Conservation (phyloP, 1,140 invertebrate species). For the Ceratina australensis region DNA sequence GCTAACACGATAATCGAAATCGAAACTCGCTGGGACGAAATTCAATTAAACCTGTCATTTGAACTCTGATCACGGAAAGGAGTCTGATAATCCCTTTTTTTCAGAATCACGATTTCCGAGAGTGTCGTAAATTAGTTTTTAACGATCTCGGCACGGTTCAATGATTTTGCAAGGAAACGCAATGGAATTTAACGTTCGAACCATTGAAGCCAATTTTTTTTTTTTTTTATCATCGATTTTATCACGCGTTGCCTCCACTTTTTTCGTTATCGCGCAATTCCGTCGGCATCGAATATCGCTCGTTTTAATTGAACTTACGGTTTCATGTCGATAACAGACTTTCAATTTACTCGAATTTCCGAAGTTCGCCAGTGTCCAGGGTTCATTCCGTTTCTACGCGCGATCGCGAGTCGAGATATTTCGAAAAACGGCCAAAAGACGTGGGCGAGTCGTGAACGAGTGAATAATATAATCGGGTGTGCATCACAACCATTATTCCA, state of each 20-base stretch:
- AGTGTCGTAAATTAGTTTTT: conserved; percentile 3
- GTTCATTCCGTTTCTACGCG: background rate
- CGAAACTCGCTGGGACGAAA: conserved; percentile 15
- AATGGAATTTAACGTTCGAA: background rate
- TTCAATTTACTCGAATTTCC: background rate
- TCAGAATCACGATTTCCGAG: background rate
- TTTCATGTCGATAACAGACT: background rate
- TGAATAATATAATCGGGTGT: no score
- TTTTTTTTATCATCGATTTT: background rate
- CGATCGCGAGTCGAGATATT: background rate
- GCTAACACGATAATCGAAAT: conserved; percentile 32
- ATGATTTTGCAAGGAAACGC: conserved; percentile 7
- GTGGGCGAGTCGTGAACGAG: no score
- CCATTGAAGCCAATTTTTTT: background rate
- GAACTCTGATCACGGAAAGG: background rate
- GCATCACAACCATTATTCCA: no score
- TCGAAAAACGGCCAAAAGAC: background rate
- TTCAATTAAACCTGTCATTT: conserved; percentile 42
- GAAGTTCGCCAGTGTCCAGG: no score
- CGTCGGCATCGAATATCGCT: conserved; percentile 20
- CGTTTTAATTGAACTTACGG: conserved; percentile 32
- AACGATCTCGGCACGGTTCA: background rate
- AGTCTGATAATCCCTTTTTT: conserved; percentile 2
- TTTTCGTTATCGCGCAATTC: background rate
- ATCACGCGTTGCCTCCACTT: background rate